Conservation (phyloP, 2,888 invertebrate species). For the Drosophila recens region DNA sequence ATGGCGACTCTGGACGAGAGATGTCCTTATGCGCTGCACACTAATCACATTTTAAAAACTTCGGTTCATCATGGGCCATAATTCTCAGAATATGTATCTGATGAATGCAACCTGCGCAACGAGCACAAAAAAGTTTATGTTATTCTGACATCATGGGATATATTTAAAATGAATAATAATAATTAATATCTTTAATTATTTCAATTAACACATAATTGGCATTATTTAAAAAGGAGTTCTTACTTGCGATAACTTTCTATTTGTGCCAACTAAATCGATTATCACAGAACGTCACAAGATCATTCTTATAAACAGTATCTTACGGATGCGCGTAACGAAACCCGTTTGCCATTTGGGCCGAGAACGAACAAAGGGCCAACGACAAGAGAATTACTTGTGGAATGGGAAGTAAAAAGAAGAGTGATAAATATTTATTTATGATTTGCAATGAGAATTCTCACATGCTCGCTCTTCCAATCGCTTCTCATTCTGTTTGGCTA, state of each 20-base stretch:
- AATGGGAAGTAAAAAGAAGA: conserved; percentile 4
- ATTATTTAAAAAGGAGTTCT: not conserved
- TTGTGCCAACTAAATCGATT: conserved; percentile 47
- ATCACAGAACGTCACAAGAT: conserved; percentile 30
- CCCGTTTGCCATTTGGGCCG: conserved; percentile 42
- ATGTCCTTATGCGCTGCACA: conserved; percentile 30
- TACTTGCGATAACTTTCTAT: not conserved
- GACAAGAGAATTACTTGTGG: not conserved
- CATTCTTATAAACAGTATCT: conserved; percentile 26
- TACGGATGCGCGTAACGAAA: conserved; percentile 42
- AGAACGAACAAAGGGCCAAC: conserved; percentile 7
- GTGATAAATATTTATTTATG: conserved; percentile 65
- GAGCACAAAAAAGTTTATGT: not conserved
- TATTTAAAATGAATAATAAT: not conserved
- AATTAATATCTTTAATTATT: not conserved
- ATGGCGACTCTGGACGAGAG: conserved; percentile 5
- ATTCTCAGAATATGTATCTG: not conserved
- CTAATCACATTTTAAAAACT: conserved; percentile 55
- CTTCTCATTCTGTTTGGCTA: not conserved
- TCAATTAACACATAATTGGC: too few relatives aligned
- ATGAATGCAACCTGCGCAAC: not conserved
- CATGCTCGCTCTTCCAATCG: conserved; percentile 3
- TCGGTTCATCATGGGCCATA: conserved; percentile 4
- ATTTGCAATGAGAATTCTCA: conserved; percentile 30
- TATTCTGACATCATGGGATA: not conserved